phyloP scores from a whole-genome alignment of 1,140 invertebrate species.

The Orchestia grillus region DNA sequence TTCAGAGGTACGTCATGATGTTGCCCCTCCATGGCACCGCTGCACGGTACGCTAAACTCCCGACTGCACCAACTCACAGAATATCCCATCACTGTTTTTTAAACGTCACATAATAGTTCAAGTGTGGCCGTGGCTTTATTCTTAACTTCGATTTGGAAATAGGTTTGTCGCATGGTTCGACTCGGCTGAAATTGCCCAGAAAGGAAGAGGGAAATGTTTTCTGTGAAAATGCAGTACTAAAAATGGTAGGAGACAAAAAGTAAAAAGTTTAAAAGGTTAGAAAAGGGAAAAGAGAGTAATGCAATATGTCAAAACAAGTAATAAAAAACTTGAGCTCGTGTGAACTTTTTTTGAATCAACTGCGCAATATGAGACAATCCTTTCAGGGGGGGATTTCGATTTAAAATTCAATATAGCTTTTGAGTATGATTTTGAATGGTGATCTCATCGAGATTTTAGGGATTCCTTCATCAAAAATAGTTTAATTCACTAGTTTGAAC shows the following conservation, averaged over 20 bases:
- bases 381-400: not conserved
- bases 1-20: too few relatives aligned
- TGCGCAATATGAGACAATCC: not conserved
- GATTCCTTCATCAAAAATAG: not conserved
- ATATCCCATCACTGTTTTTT: not conserved
- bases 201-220: too few relatives aligned
- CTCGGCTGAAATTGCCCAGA: too few relatives aligned
- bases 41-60: too few relatives aligned
- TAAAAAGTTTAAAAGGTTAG: too few relatives aligned
- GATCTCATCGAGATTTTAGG: not conserved
- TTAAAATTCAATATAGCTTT: not conserved
- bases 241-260: too few relatives aligned
- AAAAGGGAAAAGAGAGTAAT: too few relatives aligned
- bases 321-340: not conserved
- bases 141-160: not conserved
- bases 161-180: not conserved
- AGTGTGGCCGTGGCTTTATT: not conserved
- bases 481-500: not conserved
- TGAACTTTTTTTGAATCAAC: not conserved
- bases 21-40: too few relatives aligned
- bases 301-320: too few relatives aligned
- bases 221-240: too few relatives aligned
- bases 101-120: not conserved
- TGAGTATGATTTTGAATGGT: not conserved
- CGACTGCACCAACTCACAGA: not conserved